phyloP scores from a whole-genome alignment of 2,797 vertebrate genomes.

The Astyanax mexicanus region DNA sequence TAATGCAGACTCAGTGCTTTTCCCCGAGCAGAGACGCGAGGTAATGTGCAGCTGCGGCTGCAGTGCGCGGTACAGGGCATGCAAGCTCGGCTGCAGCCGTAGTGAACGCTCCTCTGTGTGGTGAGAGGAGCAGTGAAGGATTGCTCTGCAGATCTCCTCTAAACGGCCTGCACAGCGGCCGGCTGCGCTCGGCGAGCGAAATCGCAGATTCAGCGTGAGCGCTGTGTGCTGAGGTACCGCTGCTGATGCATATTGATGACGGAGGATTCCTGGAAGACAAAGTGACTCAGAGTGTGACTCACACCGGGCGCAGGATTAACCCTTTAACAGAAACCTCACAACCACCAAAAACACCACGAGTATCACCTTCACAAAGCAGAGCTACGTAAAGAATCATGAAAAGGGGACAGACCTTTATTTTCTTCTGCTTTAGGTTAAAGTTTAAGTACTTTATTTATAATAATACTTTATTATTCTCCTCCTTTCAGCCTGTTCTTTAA shows the following conservation, averaged over 20 bases:
- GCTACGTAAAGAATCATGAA: too few relatives aligned
- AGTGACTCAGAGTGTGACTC: conserved; percentile 55
- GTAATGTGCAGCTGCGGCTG: neutral
- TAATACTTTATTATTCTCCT: too few relatives aligned
- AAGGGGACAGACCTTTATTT: too few relatives aligned
- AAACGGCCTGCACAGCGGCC: conserved; percentile 34
- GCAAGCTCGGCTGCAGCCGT: neutral
- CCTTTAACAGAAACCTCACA: conserved; percentile 19
- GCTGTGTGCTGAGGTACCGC: conserved; percentile 42
- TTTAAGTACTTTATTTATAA: too few relatives aligned
- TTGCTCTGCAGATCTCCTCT: conserved; percentile 46
- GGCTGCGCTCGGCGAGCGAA: conserved; percentile 25
- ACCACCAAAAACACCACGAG: conserved; percentile 11
- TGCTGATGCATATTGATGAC: conserved; percentile 58
- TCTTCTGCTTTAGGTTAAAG: too few relatives aligned
- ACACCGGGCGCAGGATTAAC: conserved; percentile 30
- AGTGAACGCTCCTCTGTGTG: conserved; percentile 17
- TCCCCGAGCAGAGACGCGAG: neutral
- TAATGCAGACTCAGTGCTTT: neutral
- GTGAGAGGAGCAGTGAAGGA: conserved; percentile 1
- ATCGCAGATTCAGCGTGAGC: conserved; percentile 48
- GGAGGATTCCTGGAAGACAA: conserved; percentile 31
- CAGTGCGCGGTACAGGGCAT: conserved; percentile 3
- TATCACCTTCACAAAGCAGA: conserved; percentile 1
- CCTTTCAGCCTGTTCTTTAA: too few relatives aligned